phyloP scores from a whole-genome alignment of 2,888 invertebrate genomes.

The Platycnemis pennipes region DNA sequence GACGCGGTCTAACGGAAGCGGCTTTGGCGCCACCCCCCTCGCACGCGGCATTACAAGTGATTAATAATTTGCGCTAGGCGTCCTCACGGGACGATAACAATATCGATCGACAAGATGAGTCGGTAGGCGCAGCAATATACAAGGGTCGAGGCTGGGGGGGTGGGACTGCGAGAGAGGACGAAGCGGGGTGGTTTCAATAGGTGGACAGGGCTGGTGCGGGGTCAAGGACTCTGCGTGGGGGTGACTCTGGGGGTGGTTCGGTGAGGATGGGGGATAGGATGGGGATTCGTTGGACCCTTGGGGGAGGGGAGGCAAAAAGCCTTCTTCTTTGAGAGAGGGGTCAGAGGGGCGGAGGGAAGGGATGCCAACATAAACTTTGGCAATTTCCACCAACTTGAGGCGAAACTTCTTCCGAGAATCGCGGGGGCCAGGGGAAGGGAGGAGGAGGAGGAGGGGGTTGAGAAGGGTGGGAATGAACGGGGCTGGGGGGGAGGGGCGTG shows the following conservation, averaged over 20 bases:
- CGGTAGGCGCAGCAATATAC: background rate
- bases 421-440: background rate
- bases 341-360: background rate
- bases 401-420: conserved; percentile 53
- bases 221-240: background rate
- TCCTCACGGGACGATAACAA: background rate
- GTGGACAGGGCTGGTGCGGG: background rate
- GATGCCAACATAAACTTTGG: conserved; percentile 50
- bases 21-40: background rate
- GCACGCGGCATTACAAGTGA: background rate
- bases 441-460: background rate
- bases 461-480: background rate
- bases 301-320: background rate
- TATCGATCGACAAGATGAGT: background rate
- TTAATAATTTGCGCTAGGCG: background rate
- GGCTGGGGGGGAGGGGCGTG: background rate
- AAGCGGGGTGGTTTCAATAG: background rate
- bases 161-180: background rate
- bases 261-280: background rate
- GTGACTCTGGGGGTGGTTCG: too few species aligned
- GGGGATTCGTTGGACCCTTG: background rate
- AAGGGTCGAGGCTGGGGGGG: background rate
- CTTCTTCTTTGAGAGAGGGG: conserved; percentile 10
- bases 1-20: background rate
- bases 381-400: conserved; percentile 59